A percentile compares a stretch with the other conserved stretches of the same genome.
Conservation (phyloP, 2,888 invertebrate genomes). For the Napeogenes sylphis region DNA sequence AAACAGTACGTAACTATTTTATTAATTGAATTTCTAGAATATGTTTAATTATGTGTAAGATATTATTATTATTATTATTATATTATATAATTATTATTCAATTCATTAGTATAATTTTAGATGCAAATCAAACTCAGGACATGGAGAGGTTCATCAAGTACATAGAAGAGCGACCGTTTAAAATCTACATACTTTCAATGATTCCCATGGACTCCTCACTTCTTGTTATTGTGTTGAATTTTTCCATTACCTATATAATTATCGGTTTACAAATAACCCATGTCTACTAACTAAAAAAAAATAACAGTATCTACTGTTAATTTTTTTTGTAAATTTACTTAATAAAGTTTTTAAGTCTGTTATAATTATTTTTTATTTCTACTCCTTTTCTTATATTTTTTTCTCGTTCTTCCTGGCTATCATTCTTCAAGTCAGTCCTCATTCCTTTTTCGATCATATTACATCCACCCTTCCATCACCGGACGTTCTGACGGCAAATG, state of each 20-base stretch:
- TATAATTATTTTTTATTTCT: too few relatives aligned
- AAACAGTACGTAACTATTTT: constrained; percentile 9
- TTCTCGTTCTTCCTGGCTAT: too few relatives aligned
- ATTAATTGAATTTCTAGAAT: not conserved
- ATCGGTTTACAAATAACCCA: constrained; percentile 24
- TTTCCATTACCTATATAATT: constrained; percentile 25
- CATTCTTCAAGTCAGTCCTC: too few relatives aligned
- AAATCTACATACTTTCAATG: constrained; percentile 18
- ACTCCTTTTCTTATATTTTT: too few relatives aligned
- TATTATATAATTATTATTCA: too few relatives aligned
- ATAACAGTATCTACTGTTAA: not conserved
- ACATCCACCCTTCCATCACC: too few relatives aligned
- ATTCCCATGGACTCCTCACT: constrained; percentile 22
- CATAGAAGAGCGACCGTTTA: constrained; percentile 23
- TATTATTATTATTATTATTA: too few relatives aligned
- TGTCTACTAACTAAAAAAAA: too few relatives aligned
- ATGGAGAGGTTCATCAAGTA: constrained; percentile 17
- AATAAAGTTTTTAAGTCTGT: constrained; percentile 6
- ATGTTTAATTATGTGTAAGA: not conserved
- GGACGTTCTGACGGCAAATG: too few relatives aligned
- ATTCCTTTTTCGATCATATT: too few relatives aligned
- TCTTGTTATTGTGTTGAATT: constrained; percentile 13
- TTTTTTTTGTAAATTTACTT: constrained; percentile 1
- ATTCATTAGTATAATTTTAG: constrained; percentile 4
- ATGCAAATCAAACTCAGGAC: constrained; percentile 8